These are phyloP conservation scores for Entomobrya multifasciata DNA, from an alignment of 2,888 invertebrate genomes.

Conservation along the genomic window DNA sequence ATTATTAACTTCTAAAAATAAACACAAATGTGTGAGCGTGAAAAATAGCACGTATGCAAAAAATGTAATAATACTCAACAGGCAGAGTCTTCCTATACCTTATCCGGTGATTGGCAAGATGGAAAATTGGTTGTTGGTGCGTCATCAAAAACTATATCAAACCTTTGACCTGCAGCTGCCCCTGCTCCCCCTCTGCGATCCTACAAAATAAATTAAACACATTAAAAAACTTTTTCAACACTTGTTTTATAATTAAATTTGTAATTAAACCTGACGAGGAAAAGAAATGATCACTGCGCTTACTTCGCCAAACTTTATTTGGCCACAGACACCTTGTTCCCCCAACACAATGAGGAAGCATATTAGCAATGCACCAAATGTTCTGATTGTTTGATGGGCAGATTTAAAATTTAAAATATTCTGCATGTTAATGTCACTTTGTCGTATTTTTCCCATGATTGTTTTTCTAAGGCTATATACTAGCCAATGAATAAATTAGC, in stretches of 20 bases:
- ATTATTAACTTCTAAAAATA: slow-evolving; percentile 34
- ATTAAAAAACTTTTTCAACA: slow-evolving; percentile 1
- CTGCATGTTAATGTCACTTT: not conserved
- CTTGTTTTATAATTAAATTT: not conserved
- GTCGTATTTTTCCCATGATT: not conserved
- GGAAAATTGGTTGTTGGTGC: slow-evolving; percentile 73
- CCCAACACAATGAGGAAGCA: slow-evolving; percentile 21
- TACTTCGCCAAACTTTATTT: slow-evolving; percentile 69
- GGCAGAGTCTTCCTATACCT: slow-evolving; percentile 61
- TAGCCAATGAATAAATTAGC: not conserved
- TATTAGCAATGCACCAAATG: slow-evolving; percentile 21
- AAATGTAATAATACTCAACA: not conserved
- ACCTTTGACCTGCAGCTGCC: slow-evolving; percentile 51
- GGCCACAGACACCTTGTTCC: slow-evolving; percentile 40
- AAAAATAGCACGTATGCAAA: not conserved
- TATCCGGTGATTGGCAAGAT: slow-evolving; percentile 76
- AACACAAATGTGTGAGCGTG: not conserved
- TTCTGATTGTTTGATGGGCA: not conserved
- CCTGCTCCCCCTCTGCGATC: slow-evolving; percentile 50
- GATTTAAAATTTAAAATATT: not conserved
- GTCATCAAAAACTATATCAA: slow-evolving; percentile 79
- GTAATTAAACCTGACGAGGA: not conserved
- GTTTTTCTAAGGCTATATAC: not conserved
- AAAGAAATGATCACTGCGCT: slow-evolving; percentile 24
- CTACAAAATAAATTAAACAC: slow-evolving; percentile 23